Evolutionary conservation across 2,797 vertebrate species (phyloP), one percentile per base, ranked within the genome.

Genomic region (Tauraco hartlaubi): DNA sequence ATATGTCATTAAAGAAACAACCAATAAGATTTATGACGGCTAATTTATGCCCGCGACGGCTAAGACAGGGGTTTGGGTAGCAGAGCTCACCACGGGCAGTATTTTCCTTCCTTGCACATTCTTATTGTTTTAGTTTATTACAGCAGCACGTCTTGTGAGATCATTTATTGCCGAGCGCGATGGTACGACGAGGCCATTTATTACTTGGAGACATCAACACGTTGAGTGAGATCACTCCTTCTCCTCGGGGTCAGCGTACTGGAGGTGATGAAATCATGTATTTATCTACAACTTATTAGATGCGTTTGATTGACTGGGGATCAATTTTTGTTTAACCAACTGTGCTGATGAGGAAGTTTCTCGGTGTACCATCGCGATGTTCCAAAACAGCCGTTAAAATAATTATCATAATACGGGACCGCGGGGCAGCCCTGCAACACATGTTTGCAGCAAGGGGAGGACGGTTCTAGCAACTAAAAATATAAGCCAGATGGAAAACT

Each of bases 111-210:
- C 98, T 97, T 97, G 95, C 98, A 97, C 97, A 96, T 98, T 99
- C 97, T 94, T 98, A 98, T 98, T 99, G 98, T 98, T 98, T 98
- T 96, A 98, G 98, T 99, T 99, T 99, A 98, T 99, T 98, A 98
- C 98, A 98, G 98, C 98, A 98, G 98, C 98, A 98, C 75, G 98
- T 98, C 98, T 98, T 98, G 97, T 99, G 99, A 99, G 98, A 98
- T 99, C 98, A 99, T 98, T 98, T 98, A 99, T 98, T 98, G 98
- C 98, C 97, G 93, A 98, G 98, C 98, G 96, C 96, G 98, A 98
- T 98, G 98, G 96, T 97, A 98, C 91, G 94, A 98, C 97, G 96
- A 96, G 98, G 98, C 98, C 98, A 98, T 99, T 99, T 99, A 98
- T 99, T 99, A 99, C 85, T 12, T 75, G 89, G 97, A 98, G 97